A percentile compares a stretch with the other conserved stretches of the same genome.
Evolutionary conservation across 1,140 invertebrate species (phyloP).

Genomic region (Eueides isabella): DNA sequence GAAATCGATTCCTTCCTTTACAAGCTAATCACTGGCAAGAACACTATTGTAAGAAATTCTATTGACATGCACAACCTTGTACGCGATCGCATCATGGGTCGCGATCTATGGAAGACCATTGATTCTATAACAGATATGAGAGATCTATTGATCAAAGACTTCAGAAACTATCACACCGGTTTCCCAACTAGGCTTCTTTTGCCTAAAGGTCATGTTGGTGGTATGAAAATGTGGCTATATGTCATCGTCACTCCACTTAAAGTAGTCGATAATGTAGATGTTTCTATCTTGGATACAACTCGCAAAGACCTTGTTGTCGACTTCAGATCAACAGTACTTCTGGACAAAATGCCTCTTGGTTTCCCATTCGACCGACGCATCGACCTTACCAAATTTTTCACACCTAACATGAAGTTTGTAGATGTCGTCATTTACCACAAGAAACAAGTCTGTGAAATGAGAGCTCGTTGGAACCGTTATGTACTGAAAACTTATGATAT

Average conservation of each 20-base stretch:
- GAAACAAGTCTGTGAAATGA: conserved; percentile 66
- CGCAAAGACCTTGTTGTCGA: conserved; percentile 59
- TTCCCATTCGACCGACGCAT: conserved; percentile 87
- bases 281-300: conserved; percentile 56
- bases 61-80: conserved; percentile 81
- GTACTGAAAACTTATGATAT: conserved; percentile 66
- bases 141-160: conserved; percentile 55
- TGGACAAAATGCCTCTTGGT: conserved; percentile 85
- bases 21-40: conserved; percentile 83
- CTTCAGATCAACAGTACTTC: conserved; percentile 70
- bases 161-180: conserved; percentile 79
- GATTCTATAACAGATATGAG: conserved; percentile 62
- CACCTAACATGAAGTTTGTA: conserved; percentile 84
- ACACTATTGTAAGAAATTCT: conserved; percentile 83
- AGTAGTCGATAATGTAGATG: conserved; percentile 62
- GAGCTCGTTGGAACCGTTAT: conserved; percentile 61
- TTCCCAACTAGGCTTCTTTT: conserved; percentile 85
- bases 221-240: conserved; percentile 84
- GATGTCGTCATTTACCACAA: conserved; percentile 85
- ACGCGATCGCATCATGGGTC: conserved; percentile 70
- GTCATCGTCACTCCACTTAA: conserved; percentile 82
- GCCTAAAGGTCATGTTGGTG: conserved; percentile 84
- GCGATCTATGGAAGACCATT: conserved; percentile 74
- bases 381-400: conserved; percentile 75
- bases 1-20: conserved; percentile 83